phyloP scores from a whole-genome alignment of 2,888 invertebrate genomes.

The Oasisia sp. region DNA sequence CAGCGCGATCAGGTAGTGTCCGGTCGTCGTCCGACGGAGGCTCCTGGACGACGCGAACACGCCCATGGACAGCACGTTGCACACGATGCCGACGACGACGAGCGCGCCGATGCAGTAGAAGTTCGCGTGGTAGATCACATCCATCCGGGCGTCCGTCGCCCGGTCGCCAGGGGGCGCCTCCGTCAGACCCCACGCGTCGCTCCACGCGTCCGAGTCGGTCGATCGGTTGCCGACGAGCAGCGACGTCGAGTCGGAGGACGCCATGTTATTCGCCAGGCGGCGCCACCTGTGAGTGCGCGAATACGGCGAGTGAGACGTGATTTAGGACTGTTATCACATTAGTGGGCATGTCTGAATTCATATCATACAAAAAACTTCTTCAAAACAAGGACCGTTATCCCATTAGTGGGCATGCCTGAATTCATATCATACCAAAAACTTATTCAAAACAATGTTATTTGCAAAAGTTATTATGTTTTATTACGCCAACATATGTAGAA shows the following conservation, averaged over 20 bases:
- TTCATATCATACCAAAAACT: too few species aligned
- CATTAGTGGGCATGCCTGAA: too few species aligned
- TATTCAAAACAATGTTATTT: too few species aligned
- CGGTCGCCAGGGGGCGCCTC: background rate
- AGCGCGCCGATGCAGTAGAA: conserved; percentile 27
- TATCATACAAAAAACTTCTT: too few species aligned
- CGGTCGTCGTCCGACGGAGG: conserved; percentile 31
- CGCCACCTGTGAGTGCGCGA: background rate
- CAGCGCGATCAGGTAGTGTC: conserved; percentile 35
- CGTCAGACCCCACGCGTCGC: background rate
- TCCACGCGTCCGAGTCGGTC: background rate
- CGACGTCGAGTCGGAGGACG: background rate
- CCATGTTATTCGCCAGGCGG: background rate
- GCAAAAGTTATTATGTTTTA: too few species aligned
- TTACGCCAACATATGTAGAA: too few species aligned
- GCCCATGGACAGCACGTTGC: conserved; percentile 30
- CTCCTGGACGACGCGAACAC: conserved; percentile 29
- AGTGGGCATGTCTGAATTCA: too few species aligned
- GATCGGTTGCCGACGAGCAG: background rate
- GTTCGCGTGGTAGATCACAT: conserved; percentile 2
- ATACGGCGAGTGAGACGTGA: background rate
- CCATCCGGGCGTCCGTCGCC: background rate
- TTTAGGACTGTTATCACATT: too few species aligned
- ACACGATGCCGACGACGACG: conserved; percentile 31
- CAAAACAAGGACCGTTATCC: too few species aligned